These are phyloP conservation scores for Ectemnius continuus DNA, from an alignment of 2,888 invertebrate genomes.

Conservation along the genomic window DNA sequence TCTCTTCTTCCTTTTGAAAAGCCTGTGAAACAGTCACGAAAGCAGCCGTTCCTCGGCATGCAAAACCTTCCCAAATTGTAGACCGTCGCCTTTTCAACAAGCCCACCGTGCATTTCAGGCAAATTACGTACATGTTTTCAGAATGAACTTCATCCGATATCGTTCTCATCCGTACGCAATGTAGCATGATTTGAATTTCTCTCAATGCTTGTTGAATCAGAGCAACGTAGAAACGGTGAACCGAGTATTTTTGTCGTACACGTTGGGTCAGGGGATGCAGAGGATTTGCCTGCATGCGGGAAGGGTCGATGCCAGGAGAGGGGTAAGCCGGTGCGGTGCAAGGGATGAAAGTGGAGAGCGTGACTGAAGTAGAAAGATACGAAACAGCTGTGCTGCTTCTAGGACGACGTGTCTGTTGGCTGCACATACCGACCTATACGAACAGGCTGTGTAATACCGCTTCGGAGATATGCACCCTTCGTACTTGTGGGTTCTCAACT, in stretches of 20 bases:
- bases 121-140: conserved; percentile 26
- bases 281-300: conserved; percentile 41
- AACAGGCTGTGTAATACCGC: conserved; percentile 52
- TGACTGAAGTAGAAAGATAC: conserved; percentile 60
- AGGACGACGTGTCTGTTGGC: conserved; percentile 58
- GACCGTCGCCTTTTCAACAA: conserved; percentile 5
- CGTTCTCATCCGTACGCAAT: too few species aligned
- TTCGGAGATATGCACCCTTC: conserved; percentile 65
- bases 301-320: conserved; percentile 57
- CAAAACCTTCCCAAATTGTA: conserved; percentile 34
- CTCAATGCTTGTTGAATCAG: too few species aligned
- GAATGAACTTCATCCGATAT: conserved; percentile 19
- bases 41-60: not conserved
- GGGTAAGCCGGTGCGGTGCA: conserved; percentile 59
- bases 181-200: too few species aligned
- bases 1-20: conserved; percentile 26
- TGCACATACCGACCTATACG: conserved; percentile 48
- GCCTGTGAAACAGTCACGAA: conserved; percentile 18
- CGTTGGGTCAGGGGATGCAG: conserved; percentile 26
- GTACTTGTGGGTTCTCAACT: conserved; percentile 64
- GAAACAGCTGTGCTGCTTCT: conserved; percentile 68
- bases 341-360: conserved; percentile 55
- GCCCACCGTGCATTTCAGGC: conserved; percentile 2
- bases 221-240: not conserved
- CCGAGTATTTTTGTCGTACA: conserved; percentile 31